phyloP scores from a whole-genome alignment of 1,140 invertebrate genomes.

The Anoplolepis gracilipes region DNA sequence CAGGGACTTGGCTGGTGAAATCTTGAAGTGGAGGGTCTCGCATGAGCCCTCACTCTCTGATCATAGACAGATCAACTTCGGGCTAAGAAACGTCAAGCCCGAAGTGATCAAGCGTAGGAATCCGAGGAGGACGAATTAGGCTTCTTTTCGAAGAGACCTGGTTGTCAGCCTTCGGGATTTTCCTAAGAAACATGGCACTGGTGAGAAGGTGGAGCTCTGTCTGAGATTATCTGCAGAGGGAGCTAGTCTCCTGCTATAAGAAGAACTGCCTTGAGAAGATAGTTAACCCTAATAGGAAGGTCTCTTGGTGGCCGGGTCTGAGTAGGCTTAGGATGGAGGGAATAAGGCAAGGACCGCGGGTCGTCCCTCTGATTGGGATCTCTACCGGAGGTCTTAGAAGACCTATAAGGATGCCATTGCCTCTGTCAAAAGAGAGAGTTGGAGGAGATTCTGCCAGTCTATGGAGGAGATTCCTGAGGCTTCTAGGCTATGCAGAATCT shows the following conservation, averaged over 20 bases:
- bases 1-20: neutral
- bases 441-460: too few relatives aligned
- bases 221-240: neutral
- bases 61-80: neutral
- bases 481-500: too few relatives aligned
- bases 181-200: neutral
- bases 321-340: neutral
- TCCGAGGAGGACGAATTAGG: neutral
- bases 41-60: neutral
- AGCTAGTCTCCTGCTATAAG: neutral
- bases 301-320: neutral
- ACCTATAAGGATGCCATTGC: neutral
- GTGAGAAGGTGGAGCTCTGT: neutral
- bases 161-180: neutral
- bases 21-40: too few relatives aligned
- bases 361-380: neutral
- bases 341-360: neutral
- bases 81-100: neutral
- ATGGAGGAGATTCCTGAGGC: neutral
- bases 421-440: too few relatives aligned
- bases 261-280: neutral
- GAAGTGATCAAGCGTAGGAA: neutral
- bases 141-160: too few relatives aligned
- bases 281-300: neutral
- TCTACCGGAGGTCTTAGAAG: neutral